These are phyloP conservation scores for Phalacrocorax brasilianus DNA, from an alignment of 2,113 vertebrate genomes.

Conservation along the genomic window DNA sequence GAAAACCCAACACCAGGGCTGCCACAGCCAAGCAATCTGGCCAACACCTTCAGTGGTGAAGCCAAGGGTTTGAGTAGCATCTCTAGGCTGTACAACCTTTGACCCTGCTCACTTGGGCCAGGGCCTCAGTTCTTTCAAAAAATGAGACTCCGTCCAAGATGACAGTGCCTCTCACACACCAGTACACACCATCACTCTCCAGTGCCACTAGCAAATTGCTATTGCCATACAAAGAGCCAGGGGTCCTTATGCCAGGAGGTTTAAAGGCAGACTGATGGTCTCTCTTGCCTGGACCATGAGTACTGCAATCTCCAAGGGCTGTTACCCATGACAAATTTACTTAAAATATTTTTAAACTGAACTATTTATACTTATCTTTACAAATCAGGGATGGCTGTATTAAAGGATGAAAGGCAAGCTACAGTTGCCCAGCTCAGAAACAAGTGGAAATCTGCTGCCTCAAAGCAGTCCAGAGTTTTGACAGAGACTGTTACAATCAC, in stretches of 20 bases:
- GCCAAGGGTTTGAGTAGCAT: neutral
- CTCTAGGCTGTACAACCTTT: neutral
- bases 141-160: neutral
- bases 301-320: neutral
- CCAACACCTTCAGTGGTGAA: neutral
- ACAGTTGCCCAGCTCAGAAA: constrained; percentile 4
- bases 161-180: neutral
- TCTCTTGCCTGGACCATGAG: neutral
- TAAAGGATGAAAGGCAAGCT: neutral
- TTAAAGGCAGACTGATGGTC: neutral
- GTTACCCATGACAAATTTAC: neutral
- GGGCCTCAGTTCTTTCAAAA: neutral
- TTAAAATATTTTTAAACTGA: neutral
- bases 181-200: neutral
- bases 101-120: neutral
- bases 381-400: neutral
- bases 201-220: neutral
- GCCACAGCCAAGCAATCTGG: neutral
- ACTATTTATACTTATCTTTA: neutral
- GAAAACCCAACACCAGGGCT: neutral
- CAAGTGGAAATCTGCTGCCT: constrained; percentile 23
- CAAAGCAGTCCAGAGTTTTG: neutral
- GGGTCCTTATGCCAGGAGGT: neutral
- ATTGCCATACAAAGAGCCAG: neutral
- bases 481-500: neutral